Percentiles rank a stretch among this genome's conserved stretches.
These are phyloP conservation scores for Formica aserva DNA, from an alignment of 2,888 invertebrate species.

Conservation along the genomic window DNA sequence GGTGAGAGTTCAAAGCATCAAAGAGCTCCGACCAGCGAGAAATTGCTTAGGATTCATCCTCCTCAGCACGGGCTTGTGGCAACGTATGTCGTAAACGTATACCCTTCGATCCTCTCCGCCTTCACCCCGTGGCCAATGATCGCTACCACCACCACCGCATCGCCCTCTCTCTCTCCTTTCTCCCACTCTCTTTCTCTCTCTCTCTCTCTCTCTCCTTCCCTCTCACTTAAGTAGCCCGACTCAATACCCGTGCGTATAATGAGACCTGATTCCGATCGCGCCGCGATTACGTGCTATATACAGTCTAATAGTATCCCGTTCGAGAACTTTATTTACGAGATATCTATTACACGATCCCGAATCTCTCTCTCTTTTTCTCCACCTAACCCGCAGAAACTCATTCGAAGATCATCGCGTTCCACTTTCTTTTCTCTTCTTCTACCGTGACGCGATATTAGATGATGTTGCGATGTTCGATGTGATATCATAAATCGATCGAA, in stretches of 20 bases:
- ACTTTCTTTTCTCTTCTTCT: background rate
- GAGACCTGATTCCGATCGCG: conserved; percentile 54
- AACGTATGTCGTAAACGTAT: conserved; percentile 63
- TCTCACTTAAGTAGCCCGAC: conserved; percentile 54
- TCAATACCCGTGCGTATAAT: conserved; percentile 52
- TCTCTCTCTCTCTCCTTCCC: background rate
- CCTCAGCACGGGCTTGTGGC: conserved; percentile 71
- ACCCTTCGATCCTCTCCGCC: conserved; percentile 59
- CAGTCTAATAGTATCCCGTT: conserved; percentile 54
- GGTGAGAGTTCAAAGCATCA: conserved; percentile 86
- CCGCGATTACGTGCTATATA: conserved; percentile 54
- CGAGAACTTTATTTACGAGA: conserved; percentile 58
- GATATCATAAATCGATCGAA: background rate
- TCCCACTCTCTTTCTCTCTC: background rate
- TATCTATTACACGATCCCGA: conserved; percentile 51
- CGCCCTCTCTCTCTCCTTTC: background rate
- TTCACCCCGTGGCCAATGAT: conserved; percentile 38
- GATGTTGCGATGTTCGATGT: background rate
- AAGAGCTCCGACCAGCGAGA: conserved; percentile 84
- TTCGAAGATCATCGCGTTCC: conserved; percentile 11
- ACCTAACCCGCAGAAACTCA: conserved; percentile 35
- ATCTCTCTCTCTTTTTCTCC: background rate
- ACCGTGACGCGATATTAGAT: background rate
- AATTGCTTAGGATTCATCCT: conserved; percentile 85
- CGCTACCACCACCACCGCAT: conserved; percentile 36